Evolutionary conservation across 2,113 vertebrate genomes (phyloP).

Genomic region (Glareola pratincola): DNA sequence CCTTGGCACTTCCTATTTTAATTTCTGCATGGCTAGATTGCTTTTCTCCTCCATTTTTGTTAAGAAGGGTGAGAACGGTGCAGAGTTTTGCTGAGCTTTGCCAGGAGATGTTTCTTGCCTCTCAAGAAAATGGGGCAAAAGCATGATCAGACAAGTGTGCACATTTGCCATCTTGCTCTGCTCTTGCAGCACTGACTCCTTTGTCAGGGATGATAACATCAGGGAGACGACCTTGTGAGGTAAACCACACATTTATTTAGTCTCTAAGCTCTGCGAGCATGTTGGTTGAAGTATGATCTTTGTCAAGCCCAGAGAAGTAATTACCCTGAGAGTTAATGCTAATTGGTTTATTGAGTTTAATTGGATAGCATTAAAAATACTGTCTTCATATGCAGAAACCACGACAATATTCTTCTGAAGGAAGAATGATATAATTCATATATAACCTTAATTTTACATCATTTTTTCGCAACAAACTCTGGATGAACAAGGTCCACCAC

Average conservation of each 20-base stretch:
- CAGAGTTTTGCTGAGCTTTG: background rate
- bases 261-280: background rate
- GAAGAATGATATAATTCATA: background rate
- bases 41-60: constrained; percentile 26
- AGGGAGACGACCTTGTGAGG: constrained; percentile 20
- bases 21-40: constrained; percentile 45
- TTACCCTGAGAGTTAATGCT: constrained; percentile 49
- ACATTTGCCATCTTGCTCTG: constrained; percentile 20
- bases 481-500: background rate
- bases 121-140: background rate
- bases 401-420: background rate
- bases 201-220: constrained; percentile 23
- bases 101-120: background rate
- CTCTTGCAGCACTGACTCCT: background rate
- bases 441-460: background rate
- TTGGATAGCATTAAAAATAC: constrained; percentile 45
- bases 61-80: background rate
- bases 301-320: constrained; percentile 35
- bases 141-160: background rate
- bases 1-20: constrained; percentile 35
- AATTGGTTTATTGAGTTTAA: constrained; percentile 62
- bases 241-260: constrained; percentile 37
- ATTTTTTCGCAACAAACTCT: background rate
- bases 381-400: background rate
- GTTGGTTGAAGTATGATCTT: constrained; percentile 42